Base-by-base conservation (phyloP, 2,113 vertebrate genomes). In the Abramis brama region DNA sequence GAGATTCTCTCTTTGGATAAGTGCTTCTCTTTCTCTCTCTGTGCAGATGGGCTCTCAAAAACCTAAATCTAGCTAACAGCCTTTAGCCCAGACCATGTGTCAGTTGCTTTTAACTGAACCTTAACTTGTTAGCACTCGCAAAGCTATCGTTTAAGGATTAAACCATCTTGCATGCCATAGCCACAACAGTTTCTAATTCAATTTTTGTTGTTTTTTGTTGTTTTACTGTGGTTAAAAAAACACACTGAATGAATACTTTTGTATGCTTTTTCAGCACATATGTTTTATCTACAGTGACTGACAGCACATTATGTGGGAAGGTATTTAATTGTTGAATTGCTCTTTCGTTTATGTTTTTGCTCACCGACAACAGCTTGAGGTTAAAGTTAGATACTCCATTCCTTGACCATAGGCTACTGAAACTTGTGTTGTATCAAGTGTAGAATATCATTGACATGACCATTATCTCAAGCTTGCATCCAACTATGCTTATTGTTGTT, bases 1-100 rank as follows among this genome's bases (percentile, higher is more conserved):
- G 77, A 64, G 5, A 64, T 19, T 27, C 19, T 62, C 39, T 47
- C 39, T 80, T 80, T 39, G 13, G 21, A 79, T 13, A 36, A 60
- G 55, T 64, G n/a, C n/a, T 80, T 45, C 15, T 45, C 59, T 12
- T 45, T 80, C 79, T 80, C n/a, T 47, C 6, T 43, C 59, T 45
- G 15, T 66, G 59, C 59, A 80, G 79, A 80, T 80, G 59, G 36
- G 23, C 13, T 79, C 78, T 43, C 15, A 75, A 25, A 64, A 64
- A 17, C 13, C 59, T 21, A 80, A 57, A 33, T 6, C 27, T 23
- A 19, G 12, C 25, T n/a, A 79, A 13, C 21, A 80, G 36, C 0
- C 39, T 45, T 45, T 27, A 27, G n/a, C 8, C 59, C 59, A 27
- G 21, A n/a, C 55, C 30, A 59, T 64, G 15, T 47, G 57, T 79